A percentile compares a stretch with the other conserved stretches of the same genome.
phyloP scores from a whole-genome alignment of 2,797 vertebrate genomes.

The Scleropages formosus region DNA sequence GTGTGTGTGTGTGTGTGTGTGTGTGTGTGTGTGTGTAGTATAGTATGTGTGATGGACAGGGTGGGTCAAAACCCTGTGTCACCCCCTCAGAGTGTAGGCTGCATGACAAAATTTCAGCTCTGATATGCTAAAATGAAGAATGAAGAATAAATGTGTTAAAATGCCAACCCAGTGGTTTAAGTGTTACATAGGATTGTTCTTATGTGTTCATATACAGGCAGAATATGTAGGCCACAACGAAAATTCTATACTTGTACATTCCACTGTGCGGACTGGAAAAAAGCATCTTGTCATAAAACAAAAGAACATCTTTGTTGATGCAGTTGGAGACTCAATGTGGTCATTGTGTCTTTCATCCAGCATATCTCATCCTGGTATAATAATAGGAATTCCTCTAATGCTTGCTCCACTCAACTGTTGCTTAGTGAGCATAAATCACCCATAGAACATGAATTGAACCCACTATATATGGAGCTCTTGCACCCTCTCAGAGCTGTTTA shows the following conservation, averaged over 20 bases:
- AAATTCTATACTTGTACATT: neutral
- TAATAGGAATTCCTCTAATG: constrained; percentile 13
- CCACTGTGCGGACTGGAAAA: neutral
- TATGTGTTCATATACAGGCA: no score
- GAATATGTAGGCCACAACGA: neutral
- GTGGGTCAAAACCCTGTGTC: no score
- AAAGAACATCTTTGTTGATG: neutral
- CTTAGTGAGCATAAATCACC: neutral
- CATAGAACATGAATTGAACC: constrained; percentile 7
- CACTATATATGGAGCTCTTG: neutral
- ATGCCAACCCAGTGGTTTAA: no score
- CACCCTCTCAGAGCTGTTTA: neutral
- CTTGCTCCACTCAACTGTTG: neutral
- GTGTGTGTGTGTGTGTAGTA: no score
- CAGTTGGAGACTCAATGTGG: neutral
- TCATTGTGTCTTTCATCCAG: constrained; percentile 8
- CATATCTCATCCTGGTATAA: constrained; percentile 7
- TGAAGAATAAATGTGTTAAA: no score
- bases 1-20: no score
- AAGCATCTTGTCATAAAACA: neutral
- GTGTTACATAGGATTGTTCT: no score
- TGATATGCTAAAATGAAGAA: no score
- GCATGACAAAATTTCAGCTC: no score
- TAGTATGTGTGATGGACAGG: no score
- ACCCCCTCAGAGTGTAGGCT: no score